Conservation (phyloP, 1,140 invertebrate species). For the Drosophila sp. region DNA sequence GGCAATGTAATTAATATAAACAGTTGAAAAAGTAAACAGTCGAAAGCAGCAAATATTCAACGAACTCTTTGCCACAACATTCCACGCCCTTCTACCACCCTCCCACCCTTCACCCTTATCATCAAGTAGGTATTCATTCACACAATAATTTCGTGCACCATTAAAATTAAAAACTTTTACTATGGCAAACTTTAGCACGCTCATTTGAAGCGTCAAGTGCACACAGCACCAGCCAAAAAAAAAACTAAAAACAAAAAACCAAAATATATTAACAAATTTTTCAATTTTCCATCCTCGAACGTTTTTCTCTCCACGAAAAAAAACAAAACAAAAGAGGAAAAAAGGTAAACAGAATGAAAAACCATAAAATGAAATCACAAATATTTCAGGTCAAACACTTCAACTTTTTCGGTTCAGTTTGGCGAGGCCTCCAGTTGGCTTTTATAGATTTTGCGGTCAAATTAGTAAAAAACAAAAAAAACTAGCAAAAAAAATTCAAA, state of each 20-base stretch:
- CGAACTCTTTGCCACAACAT: too few relatives aligned
- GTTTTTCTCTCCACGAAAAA: background rate
- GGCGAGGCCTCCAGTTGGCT: conserved; percentile 6
- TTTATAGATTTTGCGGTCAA: conserved; percentile 28
- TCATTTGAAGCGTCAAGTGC: conserved; percentile 30
- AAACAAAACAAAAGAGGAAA: background rate
- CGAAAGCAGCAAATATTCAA: background rate
- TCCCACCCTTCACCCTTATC: background rate
- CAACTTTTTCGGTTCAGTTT: conserved; percentile 18
- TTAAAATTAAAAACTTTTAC: conserved; percentile 30
- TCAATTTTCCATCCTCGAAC: background rate
- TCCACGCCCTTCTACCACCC: background rate
- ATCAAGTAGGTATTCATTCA: conserved; percentile 3
- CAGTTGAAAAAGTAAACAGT: conserved; percentile 8
- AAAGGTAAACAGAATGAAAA: conserved; percentile 1
- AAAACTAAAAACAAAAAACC: background rate
- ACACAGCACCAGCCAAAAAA: conserved; percentile 14
- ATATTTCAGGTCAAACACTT: conserved; percentile 28
- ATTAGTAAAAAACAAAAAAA: conserved; percentile 19
- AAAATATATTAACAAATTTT: conserved; percentile 13
- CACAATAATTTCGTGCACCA: conserved; percentile 30
- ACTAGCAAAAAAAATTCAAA: background rate
- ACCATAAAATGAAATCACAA: conserved; percentile 23
- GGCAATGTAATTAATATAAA: conserved; percentile 19
- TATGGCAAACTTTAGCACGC: conserved; percentile 22